phyloP scores from a whole-genome alignment of 1,140 invertebrate genomes.

The Polyergus mexicanus region DNA sequence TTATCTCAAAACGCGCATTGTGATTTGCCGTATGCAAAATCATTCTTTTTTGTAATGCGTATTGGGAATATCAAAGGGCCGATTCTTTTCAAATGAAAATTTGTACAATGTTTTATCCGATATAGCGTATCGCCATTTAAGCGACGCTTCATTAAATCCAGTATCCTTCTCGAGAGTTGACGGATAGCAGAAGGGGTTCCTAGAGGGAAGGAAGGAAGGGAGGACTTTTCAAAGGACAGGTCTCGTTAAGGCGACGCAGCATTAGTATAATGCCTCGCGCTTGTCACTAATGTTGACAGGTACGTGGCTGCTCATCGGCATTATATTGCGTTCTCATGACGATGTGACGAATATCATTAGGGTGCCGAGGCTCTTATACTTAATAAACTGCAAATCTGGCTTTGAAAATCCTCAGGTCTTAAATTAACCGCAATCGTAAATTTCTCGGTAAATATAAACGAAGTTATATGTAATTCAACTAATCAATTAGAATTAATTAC shows the following conservation, averaged over 20 bases:
- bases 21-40: not conserved
- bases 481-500: too few species aligned
- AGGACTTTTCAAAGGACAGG: slow-evolving; percentile 78
- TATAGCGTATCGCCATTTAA: slow-evolving; percentile 64
- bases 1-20: slow-evolving; percentile 8
- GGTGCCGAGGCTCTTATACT: slow-evolving; percentile 54
- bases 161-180: slow-evolving; percentile 76
- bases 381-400: slow-evolving; percentile 56
- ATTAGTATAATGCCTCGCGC: slow-evolving; percentile 73
- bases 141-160: slow-evolving; percentile 80
- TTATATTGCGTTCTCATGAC: slow-evolving; percentile 55
- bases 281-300: slow-evolving; percentile 69
- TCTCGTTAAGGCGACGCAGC: slow-evolving; percentile 84
- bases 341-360: slow-evolving; percentile 54
- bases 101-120: slow-evolving; percentile 31
- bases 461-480: not conserved
- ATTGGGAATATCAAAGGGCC: slow-evolving; percentile 22
- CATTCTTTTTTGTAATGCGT: slow-evolving; percentile 2
- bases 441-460: not conserved
- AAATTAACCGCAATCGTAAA: slow-evolving; percentile 14
- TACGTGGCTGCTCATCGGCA: slow-evolving; percentile 71
- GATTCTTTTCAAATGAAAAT: slow-evolving; percentile 53
- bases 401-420: not conserved
- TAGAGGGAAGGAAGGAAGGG: slow-evolving; percentile 74
- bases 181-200: slow-evolving; percentile 77